Percentiles rank a stretch among this genome's conserved stretches.
Conservation (phyloP, 2,888 invertebrate species). For the Alcis repandata region DNA sequence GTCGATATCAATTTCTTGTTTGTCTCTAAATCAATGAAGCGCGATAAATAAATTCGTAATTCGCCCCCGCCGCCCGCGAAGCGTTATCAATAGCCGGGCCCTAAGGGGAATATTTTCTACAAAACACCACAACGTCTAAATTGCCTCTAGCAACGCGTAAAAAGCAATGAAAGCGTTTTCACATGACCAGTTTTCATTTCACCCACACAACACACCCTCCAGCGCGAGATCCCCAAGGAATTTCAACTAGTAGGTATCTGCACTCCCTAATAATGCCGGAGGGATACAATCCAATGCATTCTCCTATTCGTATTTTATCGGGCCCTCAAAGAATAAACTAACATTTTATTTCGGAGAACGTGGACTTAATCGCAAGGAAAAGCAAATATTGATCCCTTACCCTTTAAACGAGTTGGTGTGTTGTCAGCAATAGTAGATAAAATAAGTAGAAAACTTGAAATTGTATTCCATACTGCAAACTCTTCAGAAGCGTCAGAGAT, state of each 20-base stretch:
- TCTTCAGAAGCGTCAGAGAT: slow-evolving; percentile 1
- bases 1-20: slow-evolving; percentile 34
- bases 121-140: slow-evolving; percentile 80
- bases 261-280: slow-evolving; percentile 76
- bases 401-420: slow-evolving; percentile 29
- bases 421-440: slow-evolving; percentile 20
- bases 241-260: slow-evolving; percentile 77
- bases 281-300: slow-evolving; percentile 66
- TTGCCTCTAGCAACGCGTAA: slow-evolving; percentile 83
- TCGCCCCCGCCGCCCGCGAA: slow-evolving; percentile 62
- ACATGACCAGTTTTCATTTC: slow-evolving; percentile 84
- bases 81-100: slow-evolving; percentile 68
- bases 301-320: slow-evolving; percentile 51
- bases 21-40: slow-evolving; percentile 61
- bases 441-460: slow-evolving; percentile 26
- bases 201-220: slow-evolving; percentile 71
- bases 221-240: slow-evolving; percentile 74
- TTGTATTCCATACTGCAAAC: slow-evolving; percentile 9
- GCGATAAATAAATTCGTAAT: slow-evolving; percentile 53
- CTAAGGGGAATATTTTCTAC: slow-evolving; percentile 59
- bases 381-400: slow-evolving; percentile 35
- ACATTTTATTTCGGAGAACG: slow-evolving; percentile 39
- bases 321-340: slow-evolving; percentile 39
- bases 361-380: slow-evolving; percentile 36
- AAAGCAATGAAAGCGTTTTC: slow-evolving; percentile 85